phyloP scores from a whole-genome alignment of 2,113 vertebrate species.

The Nothobranchius furzeri region DNA sequence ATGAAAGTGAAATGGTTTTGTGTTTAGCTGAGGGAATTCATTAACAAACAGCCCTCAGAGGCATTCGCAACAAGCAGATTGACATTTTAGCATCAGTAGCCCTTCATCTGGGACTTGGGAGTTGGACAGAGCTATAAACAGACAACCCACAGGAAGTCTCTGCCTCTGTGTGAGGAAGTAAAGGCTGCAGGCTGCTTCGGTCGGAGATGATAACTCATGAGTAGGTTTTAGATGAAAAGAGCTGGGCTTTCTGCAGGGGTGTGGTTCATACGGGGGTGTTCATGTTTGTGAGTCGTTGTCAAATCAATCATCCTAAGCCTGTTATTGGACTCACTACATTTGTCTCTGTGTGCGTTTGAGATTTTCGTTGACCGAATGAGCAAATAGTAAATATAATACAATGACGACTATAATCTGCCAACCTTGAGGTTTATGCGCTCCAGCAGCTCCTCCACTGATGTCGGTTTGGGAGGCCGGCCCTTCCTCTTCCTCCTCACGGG shows the following conservation, averaged over 20 bases:
- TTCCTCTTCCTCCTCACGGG: constrained; percentile 88
- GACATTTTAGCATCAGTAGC: constrained; percentile 16
- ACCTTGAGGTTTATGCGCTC: constrained; percentile 97
- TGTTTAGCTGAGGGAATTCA: background rate
- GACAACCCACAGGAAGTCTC: constrained; percentile 20
- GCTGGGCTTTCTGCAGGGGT: constrained; percentile 29
- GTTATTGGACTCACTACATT: constrained; percentile 43
- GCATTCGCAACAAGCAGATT: constrained; percentile 17
- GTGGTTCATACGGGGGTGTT: constrained; percentile 50
- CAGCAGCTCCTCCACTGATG: constrained; percentile 94
- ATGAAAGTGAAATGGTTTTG: too few relatives aligned
- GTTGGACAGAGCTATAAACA: constrained; percentile 34
- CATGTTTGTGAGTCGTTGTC: constrained; percentile 42
- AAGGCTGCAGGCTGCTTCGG: constrained; percentile 5
- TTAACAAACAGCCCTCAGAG: background rate
- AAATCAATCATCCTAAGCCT: constrained; percentile 42
- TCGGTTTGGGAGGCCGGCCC: constrained; percentile 91
- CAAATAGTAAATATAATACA: background rate
- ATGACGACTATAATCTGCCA: constrained; percentile 5
- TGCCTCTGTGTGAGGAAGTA: constrained; percentile 19
- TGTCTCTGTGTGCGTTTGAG: constrained; percentile 28
- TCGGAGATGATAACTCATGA: constrained; percentile 37
- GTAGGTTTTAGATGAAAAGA: constrained; percentile 53
- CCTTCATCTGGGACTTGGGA: constrained; percentile 19
- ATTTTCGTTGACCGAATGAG: background rate